These are phyloP conservation scores for Enhydra lutris DNA, from an alignment of 2,113 vertebrate species.

Conservation along the genomic window DNA sequence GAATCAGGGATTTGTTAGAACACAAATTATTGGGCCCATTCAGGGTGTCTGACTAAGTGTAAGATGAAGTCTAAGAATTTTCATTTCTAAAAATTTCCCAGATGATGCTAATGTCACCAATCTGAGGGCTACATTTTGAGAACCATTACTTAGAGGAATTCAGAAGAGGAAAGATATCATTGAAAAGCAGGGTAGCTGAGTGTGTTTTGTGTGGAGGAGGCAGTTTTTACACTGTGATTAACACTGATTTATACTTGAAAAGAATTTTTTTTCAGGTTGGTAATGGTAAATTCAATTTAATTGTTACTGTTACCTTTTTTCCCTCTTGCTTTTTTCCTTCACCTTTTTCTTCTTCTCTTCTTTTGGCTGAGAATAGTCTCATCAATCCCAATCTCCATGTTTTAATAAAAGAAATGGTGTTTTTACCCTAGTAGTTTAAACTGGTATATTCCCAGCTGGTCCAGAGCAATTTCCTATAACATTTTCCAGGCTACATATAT, in stretches of 20 bases:
- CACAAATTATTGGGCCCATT: neutral
- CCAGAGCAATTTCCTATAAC: neutral
- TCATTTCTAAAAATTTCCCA: neutral
- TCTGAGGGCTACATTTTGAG: neutral
- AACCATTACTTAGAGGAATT: neutral
- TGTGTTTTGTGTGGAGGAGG: neutral
- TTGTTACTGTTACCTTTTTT: neutral
- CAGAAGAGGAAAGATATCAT: neutral
- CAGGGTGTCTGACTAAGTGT: neutral
- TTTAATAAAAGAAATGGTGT: neutral
- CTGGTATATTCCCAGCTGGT: neutral
- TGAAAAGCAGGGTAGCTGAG: neutral
- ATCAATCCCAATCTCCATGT: neutral
- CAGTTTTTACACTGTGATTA: neutral
- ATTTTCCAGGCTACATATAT: neutral
- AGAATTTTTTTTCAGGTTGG: neutral
- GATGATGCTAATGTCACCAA: neutral
- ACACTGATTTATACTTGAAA: neutral
- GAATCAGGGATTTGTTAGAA: neutral
- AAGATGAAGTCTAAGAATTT: neutral
- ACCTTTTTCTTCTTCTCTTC: neutral
- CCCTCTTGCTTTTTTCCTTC: neutral
- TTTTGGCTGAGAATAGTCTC: neutral
- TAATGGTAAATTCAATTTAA: neutral
- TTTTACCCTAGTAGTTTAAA: neutral